phyloP scores from a whole-genome alignment of 2,888 invertebrate genomes.

The Mamestra brassicae region DNA sequence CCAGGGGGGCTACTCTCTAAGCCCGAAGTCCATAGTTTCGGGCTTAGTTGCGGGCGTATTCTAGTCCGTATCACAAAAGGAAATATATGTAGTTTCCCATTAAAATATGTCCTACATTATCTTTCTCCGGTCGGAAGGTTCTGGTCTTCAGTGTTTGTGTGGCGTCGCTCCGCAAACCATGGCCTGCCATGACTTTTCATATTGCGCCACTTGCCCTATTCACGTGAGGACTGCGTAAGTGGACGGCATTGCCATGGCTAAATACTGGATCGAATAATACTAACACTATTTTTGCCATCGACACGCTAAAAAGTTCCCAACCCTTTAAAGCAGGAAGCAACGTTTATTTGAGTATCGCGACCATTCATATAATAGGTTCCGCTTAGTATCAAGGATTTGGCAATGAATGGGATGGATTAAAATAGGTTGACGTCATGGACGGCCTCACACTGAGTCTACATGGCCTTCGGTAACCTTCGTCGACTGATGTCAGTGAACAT shows the following conservation, averaged over 20 bases:
- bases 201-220: no score
- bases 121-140: not conserved
- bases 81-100: not conserved
- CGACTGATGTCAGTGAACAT: not conserved
- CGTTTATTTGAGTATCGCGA: conserved; percentile 9
- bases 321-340: conserved; percentile 3
- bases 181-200: no score
- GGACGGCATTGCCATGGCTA: not conserved
- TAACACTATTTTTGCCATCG: not conserved
- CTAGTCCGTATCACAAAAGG: not conserved
- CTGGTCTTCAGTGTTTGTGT: no score
- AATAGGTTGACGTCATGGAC: conserved; percentile 36
- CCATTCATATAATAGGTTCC: conserved; percentile 29
- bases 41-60: no score
- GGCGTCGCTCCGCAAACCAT: no score
- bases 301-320: not conserved
- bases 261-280: not conserved
- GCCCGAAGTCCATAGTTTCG: no score
- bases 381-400: conserved; percentile 35
- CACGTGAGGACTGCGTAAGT: not conserved
- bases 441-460: not conserved
- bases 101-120: not conserved
- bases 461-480: conserved; percentile 6
- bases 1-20: no score
- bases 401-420: conserved; percentile 29